Evolutionary conservation across 2,113 vertebrate species (phyloP).

Genomic region (Naja naja): DNA sequence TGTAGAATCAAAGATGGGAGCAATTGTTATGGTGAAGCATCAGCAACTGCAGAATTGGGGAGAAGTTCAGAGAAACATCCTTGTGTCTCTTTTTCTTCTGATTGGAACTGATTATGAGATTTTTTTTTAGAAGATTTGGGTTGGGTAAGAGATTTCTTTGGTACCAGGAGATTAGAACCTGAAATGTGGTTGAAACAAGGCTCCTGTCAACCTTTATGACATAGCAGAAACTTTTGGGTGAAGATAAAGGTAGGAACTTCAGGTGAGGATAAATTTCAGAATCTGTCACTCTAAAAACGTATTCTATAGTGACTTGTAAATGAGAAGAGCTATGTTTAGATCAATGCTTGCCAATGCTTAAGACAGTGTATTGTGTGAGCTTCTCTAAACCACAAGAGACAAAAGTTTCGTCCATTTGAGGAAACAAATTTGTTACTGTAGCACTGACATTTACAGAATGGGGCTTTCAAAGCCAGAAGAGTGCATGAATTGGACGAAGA

Average conservation of each 20-base stretch:
- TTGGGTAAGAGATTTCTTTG: background rate
- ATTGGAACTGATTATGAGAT: background rate
- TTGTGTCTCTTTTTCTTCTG: background rate
- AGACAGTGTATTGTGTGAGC: background rate
- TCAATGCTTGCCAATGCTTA: background rate
- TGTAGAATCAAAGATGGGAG: background rate
- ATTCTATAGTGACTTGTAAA: background rate
- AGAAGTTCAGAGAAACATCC: background rate
- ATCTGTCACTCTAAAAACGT: background rate
- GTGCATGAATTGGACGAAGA: background rate
- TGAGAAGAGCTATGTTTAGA: background rate
- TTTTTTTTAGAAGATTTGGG: background rate
- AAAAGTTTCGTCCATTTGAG: background rate
- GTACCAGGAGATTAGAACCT: background rate
- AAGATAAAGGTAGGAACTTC: background rate
- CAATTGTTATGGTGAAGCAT: background rate
- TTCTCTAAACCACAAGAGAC: background rate
- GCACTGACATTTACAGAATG: background rate
- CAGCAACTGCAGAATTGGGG: background rate
- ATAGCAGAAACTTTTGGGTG: background rate
- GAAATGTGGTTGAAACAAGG: background rate
- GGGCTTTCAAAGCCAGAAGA: background rate
- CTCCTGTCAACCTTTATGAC: background rate
- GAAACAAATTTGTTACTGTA: background rate
- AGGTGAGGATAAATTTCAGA: background rate